Conservation (phyloP, 2,797 vertebrate species). For the Tragelaphus eurycerus region DNA sequence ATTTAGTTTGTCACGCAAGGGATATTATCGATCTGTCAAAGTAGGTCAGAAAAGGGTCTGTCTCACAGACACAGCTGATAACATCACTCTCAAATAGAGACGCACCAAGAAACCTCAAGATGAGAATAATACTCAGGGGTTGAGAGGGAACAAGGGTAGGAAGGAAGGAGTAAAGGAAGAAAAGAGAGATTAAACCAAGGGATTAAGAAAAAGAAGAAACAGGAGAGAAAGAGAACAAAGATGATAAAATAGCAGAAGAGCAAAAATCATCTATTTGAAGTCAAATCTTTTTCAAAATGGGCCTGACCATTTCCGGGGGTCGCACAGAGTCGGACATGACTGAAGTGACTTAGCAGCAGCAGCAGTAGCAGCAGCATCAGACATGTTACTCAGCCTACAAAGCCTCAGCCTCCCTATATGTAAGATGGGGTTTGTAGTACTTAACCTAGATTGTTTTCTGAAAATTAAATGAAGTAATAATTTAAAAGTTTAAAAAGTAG, state of each 20-base stretch:
- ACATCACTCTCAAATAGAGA: rapidly evolving
- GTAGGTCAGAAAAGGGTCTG: not conserved
- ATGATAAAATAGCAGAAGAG: not conserved
- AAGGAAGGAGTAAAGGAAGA: not conserved
- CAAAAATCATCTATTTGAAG: not conserved
- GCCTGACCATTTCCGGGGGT: not conserved
- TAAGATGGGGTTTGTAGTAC: too few species aligned
- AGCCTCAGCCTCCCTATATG: not conserved
- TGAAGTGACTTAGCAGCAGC: too few species aligned
- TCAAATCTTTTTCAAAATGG: not conserved
- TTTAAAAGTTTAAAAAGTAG: too few species aligned
- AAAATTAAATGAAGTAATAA: not conserved
- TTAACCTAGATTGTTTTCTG: not conserved
- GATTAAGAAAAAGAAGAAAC: not conserved
- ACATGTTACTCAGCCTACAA: not conserved
- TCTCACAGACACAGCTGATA: rapidly evolving
- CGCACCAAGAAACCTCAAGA: rapidly evolving
- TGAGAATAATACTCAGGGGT: not conserved
- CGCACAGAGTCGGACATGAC: too few species aligned
- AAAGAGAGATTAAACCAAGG: not conserved
- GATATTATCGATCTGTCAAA: too few species aligned
- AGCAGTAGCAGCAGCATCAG: too few species aligned
- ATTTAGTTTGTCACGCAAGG: not conserved
- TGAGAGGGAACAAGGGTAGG: rapidly evolving
- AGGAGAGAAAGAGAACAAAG: not conserved